These are phyloP conservation scores for Cryptus viduatorius DNA, from an alignment of 2,888 invertebrate genomes.

Conservation along the genomic window DNA sequence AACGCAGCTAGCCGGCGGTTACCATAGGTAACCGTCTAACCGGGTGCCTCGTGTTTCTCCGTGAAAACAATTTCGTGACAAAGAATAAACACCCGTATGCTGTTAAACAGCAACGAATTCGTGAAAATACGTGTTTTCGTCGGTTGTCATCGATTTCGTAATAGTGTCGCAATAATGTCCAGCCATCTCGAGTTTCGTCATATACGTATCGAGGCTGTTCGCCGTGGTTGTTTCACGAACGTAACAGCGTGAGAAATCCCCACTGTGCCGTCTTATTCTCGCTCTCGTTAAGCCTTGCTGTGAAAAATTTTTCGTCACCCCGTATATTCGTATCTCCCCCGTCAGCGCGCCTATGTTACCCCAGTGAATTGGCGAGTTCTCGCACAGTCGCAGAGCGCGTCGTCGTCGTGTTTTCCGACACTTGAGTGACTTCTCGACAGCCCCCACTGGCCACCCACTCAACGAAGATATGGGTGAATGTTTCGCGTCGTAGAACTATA, in stretches of 20 bases:
- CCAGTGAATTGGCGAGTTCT: conserved; percentile 10
- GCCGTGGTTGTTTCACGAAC: conserved; percentile 11
- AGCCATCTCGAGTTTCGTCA: conserved; percentile 3
- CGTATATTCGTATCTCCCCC: conserved; percentile 1
- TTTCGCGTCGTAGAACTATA: conserved; percentile 44
- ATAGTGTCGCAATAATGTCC: conserved; percentile 10
- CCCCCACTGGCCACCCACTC: not conserved
- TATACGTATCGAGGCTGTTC: not conserved
- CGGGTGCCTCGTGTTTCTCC: conserved; percentile 7
- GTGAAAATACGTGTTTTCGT: not conserved
- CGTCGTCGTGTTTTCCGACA: conserved; percentile 16
- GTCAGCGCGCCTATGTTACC: not conserved
- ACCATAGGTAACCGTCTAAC: conserved; percentile 27
- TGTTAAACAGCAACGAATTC: not conserved
- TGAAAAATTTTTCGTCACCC: conserved; percentile 12
- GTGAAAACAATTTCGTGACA: not conserved
- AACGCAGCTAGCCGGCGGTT: conserved; percentile 24
- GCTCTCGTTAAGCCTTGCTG: not conserved
- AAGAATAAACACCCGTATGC: not conserved
- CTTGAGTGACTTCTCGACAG: not conserved
- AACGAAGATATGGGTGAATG: conserved; percentile 46
- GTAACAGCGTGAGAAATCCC: not conserved
- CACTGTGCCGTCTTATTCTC: not conserved
- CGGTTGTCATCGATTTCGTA: conserved; percentile 15
- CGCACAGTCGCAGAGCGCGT: conserved; percentile 62